Evolutionary conservation across 2,797 vertebrate species (phyloP), one percentile per base, ranked within the genome.

Genomic region (Rhinichthys osculus): DNA sequence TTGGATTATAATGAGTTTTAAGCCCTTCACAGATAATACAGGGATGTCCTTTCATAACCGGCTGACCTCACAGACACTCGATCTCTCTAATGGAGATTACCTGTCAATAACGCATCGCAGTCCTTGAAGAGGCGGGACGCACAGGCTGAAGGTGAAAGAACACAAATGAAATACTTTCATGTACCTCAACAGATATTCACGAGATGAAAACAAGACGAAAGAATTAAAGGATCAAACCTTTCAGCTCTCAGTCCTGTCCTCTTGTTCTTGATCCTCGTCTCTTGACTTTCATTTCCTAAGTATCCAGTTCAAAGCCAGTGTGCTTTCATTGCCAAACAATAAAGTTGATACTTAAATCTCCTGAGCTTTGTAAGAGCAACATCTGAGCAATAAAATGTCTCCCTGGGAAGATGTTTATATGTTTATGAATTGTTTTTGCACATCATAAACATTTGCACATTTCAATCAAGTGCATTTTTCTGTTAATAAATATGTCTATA

Each of bases 11-110:
- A 73, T 74, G 72, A 50, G 27, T 52, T 74, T 74, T 33, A 47
- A 62, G 59, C 59, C 59, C 59, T 62, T 64, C 62, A 64, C 62
- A 7, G 70, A 72, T 72, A 72, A 72, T 44, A 72, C 40, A 72
- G 70, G 1, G 6, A 23, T n/a, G 69, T 44, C 70, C 69, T 47
- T 8, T 73, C 42, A 47, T 30, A 47, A 47, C 40, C 8, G 40
- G 71, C 27, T 30, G 44, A 30, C 44, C 44, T 44, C 42, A 9
- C 71, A 50, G 7, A 73, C 71, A 73, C n/a, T 73, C 30, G 1
- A 73, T 50, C 71, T 52, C 47, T 52, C 47, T 33, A 52, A 74
- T 33, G 47, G 9, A 74, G 27, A 74, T 74, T 21, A 52, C 27
- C 72, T 74, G 72, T 73, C 71, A 73, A 47, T 73, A 47, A 27